Percentiles rank a stretch among this genome's conserved stretches.
phyloP scores from a whole-genome alignment of 2,888 invertebrate genomes.

The Uropetala carovei region DNA sequence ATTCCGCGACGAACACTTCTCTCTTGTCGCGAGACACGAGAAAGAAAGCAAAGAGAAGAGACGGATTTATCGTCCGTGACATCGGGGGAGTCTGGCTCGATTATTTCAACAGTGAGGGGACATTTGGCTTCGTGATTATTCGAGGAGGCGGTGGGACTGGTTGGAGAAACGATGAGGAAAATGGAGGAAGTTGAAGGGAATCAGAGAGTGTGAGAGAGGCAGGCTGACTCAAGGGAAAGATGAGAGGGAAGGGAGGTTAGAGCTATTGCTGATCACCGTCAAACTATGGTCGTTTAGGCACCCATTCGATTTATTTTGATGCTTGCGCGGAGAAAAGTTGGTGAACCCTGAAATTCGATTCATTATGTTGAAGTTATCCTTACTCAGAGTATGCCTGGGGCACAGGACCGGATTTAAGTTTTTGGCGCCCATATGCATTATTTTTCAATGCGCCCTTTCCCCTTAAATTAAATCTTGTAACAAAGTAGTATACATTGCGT shows the following conservation, averaged over 20 bases:
- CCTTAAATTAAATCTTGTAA: too few relatives aligned
- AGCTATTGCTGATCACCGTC: too few relatives aligned
- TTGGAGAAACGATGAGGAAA: not conserved
- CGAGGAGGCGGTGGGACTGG: not conserved
- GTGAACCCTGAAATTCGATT: too few relatives aligned
- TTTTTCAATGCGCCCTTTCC: too few relatives aligned
- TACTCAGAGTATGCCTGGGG: too few relatives aligned
- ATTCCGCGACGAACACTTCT: not conserved
- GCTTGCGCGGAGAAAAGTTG: too few relatives aligned
- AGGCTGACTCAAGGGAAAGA: not conserved
- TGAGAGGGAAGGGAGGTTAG: not conserved
- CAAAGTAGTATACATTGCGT: too few relatives aligned
- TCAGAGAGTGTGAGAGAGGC: not conserved
- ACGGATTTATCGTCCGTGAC: conserved; percentile 17
- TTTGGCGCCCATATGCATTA: too few relatives aligned
- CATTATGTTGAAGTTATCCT: too few relatives aligned
- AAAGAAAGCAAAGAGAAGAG: not conserved
- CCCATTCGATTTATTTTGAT: too few relatives aligned
- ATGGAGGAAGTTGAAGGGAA: not conserved
- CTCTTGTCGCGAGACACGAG: not conserved
- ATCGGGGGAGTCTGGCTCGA: not conserved
- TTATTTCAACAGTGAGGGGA: not conserved
- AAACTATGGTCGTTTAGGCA: too few relatives aligned
- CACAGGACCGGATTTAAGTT: too few relatives aligned
- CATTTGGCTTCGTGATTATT: not conserved